Conservation (phyloP, 2,113 vertebrate species). For the Baryphthengus martii region DNA sequence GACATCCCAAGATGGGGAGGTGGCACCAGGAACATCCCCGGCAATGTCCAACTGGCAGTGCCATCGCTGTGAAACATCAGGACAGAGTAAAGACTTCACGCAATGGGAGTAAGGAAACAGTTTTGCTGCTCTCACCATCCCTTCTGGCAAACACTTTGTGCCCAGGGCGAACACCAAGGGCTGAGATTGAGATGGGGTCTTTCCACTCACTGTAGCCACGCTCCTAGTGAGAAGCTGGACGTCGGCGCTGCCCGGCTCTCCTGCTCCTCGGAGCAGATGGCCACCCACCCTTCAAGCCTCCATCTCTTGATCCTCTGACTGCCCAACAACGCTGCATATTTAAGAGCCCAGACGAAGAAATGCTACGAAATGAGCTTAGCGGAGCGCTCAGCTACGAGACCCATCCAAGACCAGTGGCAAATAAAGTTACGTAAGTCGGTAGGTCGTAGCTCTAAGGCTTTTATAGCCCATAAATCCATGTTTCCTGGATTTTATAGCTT, state of each 20-base stretch:
- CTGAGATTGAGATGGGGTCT: fast-evolving
- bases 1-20: background rate
- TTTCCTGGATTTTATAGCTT: conserved; percentile 66
- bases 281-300: background rate
- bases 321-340: background rate
- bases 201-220: background rate
- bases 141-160: background rate
- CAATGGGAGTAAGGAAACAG: background rate
- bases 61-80: background rate
- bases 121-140: background rate
- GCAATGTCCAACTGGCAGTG: background rate
- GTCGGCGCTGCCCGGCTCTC: background rate
- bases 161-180: background rate
- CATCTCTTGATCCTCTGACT: background rate
- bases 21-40: background rate
- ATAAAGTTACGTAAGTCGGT: conserved; percentile 23
- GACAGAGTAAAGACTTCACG: background rate
- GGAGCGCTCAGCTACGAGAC: conserved; percentile 12
- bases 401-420: conserved; percentile 26
- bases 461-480: conserved; percentile 55
- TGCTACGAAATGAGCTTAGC: background rate
- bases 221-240: background rate
- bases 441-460: conserved; percentile 59
- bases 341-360: background rate
- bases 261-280: background rate